Percentiles rank a stretch among this genome's conserved stretches.
Evolutionary conservation across 2,888 invertebrate genomes (phyloP).

Genomic region (Tenthredo scrophulariae): DNA sequence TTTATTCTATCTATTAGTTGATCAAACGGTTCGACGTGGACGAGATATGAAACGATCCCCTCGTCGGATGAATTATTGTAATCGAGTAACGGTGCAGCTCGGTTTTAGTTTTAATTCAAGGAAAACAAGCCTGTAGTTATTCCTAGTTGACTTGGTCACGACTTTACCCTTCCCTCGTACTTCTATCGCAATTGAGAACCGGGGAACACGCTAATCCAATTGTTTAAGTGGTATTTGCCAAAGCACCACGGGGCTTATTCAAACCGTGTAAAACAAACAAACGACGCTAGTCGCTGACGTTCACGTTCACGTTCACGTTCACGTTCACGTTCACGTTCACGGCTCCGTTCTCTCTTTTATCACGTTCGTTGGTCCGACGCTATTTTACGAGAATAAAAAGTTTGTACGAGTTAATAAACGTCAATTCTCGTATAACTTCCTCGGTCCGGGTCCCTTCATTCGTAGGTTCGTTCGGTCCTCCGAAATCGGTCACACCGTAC

Average conservation of each 20-base stretch:
- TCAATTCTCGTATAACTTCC: not conserved
- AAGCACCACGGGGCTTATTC: conserved; percentile 32
- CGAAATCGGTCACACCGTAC: not conserved
- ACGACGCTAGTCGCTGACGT: not conserved
- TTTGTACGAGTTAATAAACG: conserved; percentile 40
- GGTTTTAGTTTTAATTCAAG: not conserved
- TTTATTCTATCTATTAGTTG: not conserved
- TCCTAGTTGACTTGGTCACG: not conserved
- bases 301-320: not conserved
- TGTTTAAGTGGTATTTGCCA: conserved; percentile 41
- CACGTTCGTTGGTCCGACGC: conserved; percentile 25
- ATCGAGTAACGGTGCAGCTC: not conserved
- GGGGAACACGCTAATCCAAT: conserved; percentile 32
- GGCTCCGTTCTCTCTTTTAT: conserved; percentile 7
- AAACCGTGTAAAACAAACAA: conserved; percentile 40
- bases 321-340: no score
- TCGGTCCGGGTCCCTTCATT: not conserved
- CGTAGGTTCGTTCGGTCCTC: no score
- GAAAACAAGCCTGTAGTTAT: not conserved
- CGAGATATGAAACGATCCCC: not conserved
- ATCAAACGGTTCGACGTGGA: not conserved
- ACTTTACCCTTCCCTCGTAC: not conserved
- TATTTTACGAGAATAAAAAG: conserved; percentile 14
- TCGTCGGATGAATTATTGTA: not conserved
- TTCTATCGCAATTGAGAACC: not conserved